Conservation (phyloP, 2,888 invertebrate species). For the Eledone cirrhosa region DNA sequence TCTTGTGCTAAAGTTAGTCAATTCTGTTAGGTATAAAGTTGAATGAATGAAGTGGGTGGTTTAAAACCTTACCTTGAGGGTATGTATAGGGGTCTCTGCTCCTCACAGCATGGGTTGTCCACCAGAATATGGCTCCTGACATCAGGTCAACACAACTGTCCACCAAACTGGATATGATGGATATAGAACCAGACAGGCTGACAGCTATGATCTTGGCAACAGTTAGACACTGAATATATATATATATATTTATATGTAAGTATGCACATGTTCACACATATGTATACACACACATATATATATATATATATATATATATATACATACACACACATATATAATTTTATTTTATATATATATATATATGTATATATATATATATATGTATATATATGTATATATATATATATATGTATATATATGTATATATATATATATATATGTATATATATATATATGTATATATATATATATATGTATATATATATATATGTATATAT, state of each 20-base stretch:
- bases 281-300: background rate
- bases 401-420: background rate
- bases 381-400: background rate
- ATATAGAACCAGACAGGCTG: conserved; percentile 67
- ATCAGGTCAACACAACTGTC: conserved; percentile 69
- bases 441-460: background rate
- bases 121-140: conserved; percentile 66
- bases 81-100: conserved; percentile 67
- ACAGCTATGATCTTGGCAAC: conserved; percentile 67
- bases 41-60: background rate
- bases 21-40: too few species aligned
- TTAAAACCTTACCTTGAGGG: conserved; percentile 63
- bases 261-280: background rate
- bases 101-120: conserved; percentile 65
- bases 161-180: conserved; percentile 68
- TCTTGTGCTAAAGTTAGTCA: too few species aligned
- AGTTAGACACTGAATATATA: conserved; percentile 55
- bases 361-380: background rate
- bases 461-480: background rate
- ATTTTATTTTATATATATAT: background rate
- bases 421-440: background rate
- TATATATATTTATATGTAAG: background rate
- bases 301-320: background rate
- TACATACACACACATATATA: too few species aligned
- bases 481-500: conserved; percentile 2